Evolutionary conservation across 2,113 vertebrate species (phyloP).

Genomic region (Tragelaphus scriptus): DNA sequence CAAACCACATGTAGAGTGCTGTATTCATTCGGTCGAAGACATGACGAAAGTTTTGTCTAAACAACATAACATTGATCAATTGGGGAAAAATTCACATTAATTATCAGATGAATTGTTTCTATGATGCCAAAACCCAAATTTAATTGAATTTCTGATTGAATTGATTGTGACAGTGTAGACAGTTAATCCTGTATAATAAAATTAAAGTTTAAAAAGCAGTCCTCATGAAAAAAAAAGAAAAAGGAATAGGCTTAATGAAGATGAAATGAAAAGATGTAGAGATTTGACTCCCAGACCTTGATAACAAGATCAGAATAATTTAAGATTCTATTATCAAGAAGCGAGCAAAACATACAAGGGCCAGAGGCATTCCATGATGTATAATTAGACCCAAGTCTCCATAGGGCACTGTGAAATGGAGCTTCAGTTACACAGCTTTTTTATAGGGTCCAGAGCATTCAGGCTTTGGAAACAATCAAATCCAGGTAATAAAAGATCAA

Average conservation of each 20-base stretch:
- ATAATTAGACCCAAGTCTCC: neutral
- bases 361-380: neutral
- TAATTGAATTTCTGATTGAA: constrained; percentile 48
- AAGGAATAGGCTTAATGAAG: constrained; percentile 15
- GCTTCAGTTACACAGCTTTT: neutral
- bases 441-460: neutral
- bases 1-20: neutral
- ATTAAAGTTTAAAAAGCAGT: constrained; percentile 51
- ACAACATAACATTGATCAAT: neutral
- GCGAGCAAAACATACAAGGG: constrained; percentile 8
- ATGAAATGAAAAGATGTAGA: constrained; percentile 45
- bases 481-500: neutral
- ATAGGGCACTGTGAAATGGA: neutral
- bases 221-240: neutral
- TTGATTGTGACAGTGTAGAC: constrained; percentile 23
- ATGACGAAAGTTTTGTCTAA: neutral
- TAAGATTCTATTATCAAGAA: constrained; percentile 39
- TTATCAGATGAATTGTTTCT: constrained; percentile 20
- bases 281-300: constrained; percentile 30
- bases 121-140: constrained; percentile 34
- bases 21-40: neutral
- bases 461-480: neutral
- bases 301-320: constrained; percentile 48
- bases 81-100: constrained; percentile 21
- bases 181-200: constrained; percentile 21